phyloP scores from a whole-genome alignment of 2,888 invertebrate species.

The Craniophora ligustri region DNA sequence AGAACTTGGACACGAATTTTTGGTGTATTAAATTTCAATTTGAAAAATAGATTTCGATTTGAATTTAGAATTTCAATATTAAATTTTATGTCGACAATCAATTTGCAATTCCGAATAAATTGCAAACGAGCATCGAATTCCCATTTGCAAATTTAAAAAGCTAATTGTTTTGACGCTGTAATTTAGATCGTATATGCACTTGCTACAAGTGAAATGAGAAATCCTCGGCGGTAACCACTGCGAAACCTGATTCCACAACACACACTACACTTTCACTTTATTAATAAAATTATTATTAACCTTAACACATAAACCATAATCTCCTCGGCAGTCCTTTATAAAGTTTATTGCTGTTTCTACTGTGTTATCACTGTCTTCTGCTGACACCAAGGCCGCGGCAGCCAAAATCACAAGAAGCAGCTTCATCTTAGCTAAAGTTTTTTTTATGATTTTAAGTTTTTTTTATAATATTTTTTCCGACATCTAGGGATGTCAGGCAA shows the following conservation, averaged over 20 bases:
- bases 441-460: constrained; percentile 52
- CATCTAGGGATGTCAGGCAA: constrained; percentile 81
- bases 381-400: constrained; percentile 77
- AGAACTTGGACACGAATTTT: constrained; percentile 6
- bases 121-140: neutral
- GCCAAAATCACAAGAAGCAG: constrained; percentile 70
- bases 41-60: neutral
- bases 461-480: constrained; percentile 70
- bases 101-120: neutral
- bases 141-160: constrained; percentile 1
- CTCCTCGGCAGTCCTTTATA: constrained; percentile 91
- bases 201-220: constrained; percentile 47
- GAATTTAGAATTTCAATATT: neutral
- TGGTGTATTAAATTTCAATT: neutral
- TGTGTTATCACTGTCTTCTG: constrained; percentile 85
- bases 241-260: constrained; percentile 52
- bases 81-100: too few species aligned
- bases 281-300: constrained; percentile 85
- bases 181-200: constrained; percentile 41
- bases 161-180: constrained; percentile 16
- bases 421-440: constrained; percentile 75
- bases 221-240: constrained; percentile 42
- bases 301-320: constrained; percentile 92
- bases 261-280: constrained; percentile 80
- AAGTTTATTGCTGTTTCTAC: constrained; percentile 91